A percentile compares a stretch with the other conserved stretches of the same genome.
These are phyloP conservation scores for Leptopilina boulardi DNA, from an alignment of 1,140 invertebrate species.

Conservation along the genomic window DNA sequence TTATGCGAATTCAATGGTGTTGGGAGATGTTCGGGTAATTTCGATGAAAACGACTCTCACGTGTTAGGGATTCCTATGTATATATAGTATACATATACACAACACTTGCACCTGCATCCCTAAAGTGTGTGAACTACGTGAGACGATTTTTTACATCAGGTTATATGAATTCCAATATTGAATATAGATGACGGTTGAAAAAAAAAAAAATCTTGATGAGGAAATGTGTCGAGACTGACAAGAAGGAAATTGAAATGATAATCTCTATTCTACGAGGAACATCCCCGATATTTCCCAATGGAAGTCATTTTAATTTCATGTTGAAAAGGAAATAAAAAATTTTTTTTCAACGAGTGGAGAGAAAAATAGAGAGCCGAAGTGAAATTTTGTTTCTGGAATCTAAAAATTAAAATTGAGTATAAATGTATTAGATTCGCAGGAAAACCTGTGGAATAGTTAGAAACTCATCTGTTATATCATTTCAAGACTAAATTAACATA, in stretches of 20 bases:
- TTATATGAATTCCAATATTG: background rate
- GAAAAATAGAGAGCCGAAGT: background rate
- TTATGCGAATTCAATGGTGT: slow-evolving; percentile 46
- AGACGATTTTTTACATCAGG: background rate
- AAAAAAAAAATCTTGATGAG: slow-evolving; percentile 5
- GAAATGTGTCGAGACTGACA: slow-evolving; percentile 12
- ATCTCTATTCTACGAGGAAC: slow-evolving; percentile 9
- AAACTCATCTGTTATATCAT: no score
- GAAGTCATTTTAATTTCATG: slow-evolving; percentile 4
- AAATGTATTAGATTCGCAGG: no score
- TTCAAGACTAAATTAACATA: no score
- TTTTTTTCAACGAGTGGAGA: background rate
- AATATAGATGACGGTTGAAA: slow-evolving; percentile 8
- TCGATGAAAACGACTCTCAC: slow-evolving; percentile 47
- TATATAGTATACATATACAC: no score
- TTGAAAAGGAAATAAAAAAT: background rate
- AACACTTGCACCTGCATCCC: background rate
- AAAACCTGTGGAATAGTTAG: no score
- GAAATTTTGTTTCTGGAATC: no score
- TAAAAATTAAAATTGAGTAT: no score
- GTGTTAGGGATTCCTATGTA: background rate
- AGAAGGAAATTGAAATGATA: slow-evolving; percentile 28
- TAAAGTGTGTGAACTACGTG: background rate
- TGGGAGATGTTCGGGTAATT: slow-evolving; percentile 46
- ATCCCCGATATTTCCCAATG: background rate